phyloP scores from a whole-genome alignment of 2,888 invertebrate genomes.

The Agriopis aurantiaria region DNA sequence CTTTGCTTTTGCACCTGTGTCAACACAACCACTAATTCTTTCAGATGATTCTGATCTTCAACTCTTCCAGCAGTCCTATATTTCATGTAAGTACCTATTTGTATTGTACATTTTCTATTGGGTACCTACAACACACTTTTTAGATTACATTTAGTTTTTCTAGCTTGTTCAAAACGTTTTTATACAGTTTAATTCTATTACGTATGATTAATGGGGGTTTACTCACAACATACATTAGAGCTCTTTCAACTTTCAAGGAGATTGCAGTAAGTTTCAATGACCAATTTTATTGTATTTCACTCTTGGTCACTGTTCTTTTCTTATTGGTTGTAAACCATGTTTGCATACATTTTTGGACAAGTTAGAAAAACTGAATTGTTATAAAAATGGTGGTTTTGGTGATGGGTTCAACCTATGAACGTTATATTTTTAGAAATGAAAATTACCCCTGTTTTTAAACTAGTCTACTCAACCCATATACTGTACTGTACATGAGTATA shows the following conservation, averaged over 20 bases:
- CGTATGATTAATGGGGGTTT: neutral
- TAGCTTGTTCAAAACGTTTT: neutral
- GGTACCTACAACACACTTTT: slow-evolving; percentile 2
- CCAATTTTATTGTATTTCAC: neutral
- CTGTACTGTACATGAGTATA: too few species aligned
- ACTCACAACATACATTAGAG: neutral
- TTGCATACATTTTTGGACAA: neutral
- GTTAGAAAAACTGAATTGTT: neutral
- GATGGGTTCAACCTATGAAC: neutral
- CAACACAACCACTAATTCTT: slow-evolving; percentile 71
- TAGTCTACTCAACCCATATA: too few species aligned
- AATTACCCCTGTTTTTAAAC: too few species aligned
- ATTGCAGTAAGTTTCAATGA: neutral
- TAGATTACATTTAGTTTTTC: neutral
- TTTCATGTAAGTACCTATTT: slow-evolving; percentile 71
- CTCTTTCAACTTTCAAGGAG: neutral
- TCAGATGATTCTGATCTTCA: slow-evolving; percentile 80
- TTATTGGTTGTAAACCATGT: neutral
- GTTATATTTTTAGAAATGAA: too few species aligned
- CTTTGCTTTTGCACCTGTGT: slow-evolving; percentile 59
- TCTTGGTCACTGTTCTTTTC: neutral
- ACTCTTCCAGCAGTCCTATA: slow-evolving; percentile 70
- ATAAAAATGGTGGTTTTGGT: neutral
- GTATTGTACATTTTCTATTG: slow-evolving; percentile 40
- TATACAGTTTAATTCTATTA: neutral